A percentile compares a stretch with the other conserved stretches of the same genome.
phyloP scores from a whole-genome alignment of 2,888 invertebrate genomes.

The Scaptomyza cyrtandrae region DNA sequence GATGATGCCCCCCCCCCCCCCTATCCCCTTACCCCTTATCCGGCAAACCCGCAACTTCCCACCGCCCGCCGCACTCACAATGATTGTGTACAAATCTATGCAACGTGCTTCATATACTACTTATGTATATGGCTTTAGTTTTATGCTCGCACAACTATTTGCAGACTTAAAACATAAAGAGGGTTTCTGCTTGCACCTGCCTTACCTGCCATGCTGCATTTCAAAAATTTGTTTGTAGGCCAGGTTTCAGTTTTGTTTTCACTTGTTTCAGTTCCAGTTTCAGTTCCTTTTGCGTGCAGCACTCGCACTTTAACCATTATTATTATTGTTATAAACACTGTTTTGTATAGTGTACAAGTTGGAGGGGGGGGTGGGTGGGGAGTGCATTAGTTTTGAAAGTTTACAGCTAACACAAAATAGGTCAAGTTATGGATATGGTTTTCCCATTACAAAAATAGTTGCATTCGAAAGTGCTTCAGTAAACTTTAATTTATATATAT shows the following conservation, averaged over 20 bases:
- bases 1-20: slow-evolving; percentile 3
- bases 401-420: slow-evolving; percentile 12
- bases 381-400: slow-evolving; percentile 48
- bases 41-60: too few relatives aligned
- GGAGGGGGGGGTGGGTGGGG: not conserved
- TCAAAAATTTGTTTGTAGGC: not conserved
- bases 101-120: slow-evolving; percentile 27
- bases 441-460: not conserved
- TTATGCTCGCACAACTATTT: not conserved
- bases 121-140: not conserved
- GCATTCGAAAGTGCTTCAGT: not conserved
- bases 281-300: slow-evolving; percentile 26
- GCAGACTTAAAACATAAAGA: not conserved
- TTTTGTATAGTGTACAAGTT: not conserved
- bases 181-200: not conserved
- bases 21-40: not conserved
- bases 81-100: slow-evolving; percentile 41
- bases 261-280: slow-evolving; percentile 13
- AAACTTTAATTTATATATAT: not conserved
- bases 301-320: slow-evolving; percentile 38
- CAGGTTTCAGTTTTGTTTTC: slow-evolving; percentile 26
- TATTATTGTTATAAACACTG: slow-evolving; percentile 11
- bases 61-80: not conserved
- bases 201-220: too few relatives aligned
- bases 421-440: slow-evolving; percentile 19